These are phyloP conservation scores for Aphelinus atriplicis DNA, from an alignment of 1,140 invertebrate genomes.

Conservation along the genomic window DNA sequence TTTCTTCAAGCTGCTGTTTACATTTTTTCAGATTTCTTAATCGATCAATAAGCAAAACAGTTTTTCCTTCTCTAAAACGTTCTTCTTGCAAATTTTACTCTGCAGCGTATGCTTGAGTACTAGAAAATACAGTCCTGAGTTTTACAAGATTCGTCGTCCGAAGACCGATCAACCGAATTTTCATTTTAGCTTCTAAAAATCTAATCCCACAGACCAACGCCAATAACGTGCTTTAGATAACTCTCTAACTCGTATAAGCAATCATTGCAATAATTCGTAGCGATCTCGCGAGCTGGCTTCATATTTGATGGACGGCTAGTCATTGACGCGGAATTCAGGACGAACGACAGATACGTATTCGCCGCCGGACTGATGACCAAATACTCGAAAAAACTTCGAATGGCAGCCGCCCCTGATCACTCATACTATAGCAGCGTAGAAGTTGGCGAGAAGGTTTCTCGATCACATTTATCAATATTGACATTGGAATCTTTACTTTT, in stretches of 20 bases:
- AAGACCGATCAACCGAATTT: too few relatives aligned
- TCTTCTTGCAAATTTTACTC: too few relatives aligned
- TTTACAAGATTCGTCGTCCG: too few relatives aligned
- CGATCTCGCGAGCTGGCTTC: slow-evolving; percentile 73
- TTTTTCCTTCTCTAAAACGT: too few relatives aligned
- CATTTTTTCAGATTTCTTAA: too few relatives aligned
- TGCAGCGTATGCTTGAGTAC: too few relatives aligned
- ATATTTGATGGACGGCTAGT: slow-evolving; percentile 76
- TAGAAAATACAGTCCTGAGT: too few relatives aligned
- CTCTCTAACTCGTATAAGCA: background rate
- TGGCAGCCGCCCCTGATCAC: slow-evolving; percentile 61
- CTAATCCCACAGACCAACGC: too few relatives aligned
- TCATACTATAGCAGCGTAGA: slow-evolving; percentile 68
- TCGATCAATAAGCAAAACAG: too few relatives aligned
- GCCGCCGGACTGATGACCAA: slow-evolving; percentile 76
- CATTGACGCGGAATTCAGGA: slow-evolving; percentile 74
- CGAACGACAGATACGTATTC: slow-evolving; percentile 75
- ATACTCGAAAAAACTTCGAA: slow-evolving; percentile 69
- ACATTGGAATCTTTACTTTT: too few relatives aligned
- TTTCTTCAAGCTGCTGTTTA: too few relatives aligned
- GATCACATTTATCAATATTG: background rate
- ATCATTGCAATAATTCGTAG: slow-evolving; percentile 52
- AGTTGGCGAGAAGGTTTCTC: slow-evolving; percentile 64
- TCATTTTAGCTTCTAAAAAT: too few relatives aligned
- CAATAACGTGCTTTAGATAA: background rate